Percentiles rank a stretch among this genome's conserved stretches.
phyloP scores from a whole-genome alignment of 1,140 invertebrate genomes.

The Yoshiicerus persimilis region DNA sequence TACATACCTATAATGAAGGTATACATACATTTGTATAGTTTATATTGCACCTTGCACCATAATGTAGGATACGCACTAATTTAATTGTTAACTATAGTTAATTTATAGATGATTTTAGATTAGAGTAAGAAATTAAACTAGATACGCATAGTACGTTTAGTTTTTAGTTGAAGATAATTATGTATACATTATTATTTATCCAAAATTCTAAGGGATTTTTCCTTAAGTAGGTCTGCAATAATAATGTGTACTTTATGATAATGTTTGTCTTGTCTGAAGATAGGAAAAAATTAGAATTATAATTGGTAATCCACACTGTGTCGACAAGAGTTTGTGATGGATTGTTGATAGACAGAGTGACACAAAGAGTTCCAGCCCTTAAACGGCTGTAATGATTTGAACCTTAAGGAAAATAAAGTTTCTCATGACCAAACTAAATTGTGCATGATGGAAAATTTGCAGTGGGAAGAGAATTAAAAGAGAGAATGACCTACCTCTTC shows the following conservation, averaged over 20 bases:
- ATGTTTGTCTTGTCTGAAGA: too few species aligned
- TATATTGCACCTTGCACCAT: not conserved
- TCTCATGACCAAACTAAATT: not conserved
- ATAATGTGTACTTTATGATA: too few species aligned
- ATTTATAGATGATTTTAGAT: too few species aligned
- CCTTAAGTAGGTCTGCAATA: too few species aligned
- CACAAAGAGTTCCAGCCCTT: conserved; percentile 8
- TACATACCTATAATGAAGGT: not conserved
- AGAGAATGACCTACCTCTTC: conserved; percentile 41
- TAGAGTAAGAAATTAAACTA: too few species aligned
- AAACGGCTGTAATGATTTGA: conserved; percentile 43
- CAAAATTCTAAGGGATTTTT: too few species aligned
- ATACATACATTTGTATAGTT: not conserved
- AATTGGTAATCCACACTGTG: not conserved
- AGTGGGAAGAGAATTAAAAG: conserved; percentile 1
- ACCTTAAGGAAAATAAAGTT: conserved; percentile 37
- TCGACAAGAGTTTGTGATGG: not conserved
- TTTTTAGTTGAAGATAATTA: too few species aligned
- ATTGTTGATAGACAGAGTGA: not conserved
- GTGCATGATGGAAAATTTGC: not conserved
- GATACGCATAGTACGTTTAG: too few species aligned
- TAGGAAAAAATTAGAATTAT: not conserved
- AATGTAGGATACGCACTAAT: not conserved
- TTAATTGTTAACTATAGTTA: too few species aligned
- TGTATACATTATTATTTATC: too few species aligned